Conservation (phyloP, 2,888 invertebrate genomes). For the Lasioglossum zephyrum region DNA sequence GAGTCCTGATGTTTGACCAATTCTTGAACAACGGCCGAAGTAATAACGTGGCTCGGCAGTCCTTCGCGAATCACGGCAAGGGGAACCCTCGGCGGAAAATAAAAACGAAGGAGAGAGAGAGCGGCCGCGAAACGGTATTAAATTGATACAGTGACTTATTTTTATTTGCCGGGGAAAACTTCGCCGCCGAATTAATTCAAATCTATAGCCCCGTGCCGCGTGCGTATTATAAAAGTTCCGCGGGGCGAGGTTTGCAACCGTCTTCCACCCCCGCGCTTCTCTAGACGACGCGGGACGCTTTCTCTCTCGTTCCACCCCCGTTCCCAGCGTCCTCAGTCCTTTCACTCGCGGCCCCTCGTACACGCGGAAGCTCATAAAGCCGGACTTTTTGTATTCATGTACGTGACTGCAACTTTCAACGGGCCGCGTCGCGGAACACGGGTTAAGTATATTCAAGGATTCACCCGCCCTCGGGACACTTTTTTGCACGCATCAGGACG, state of each 20-base stretch:
- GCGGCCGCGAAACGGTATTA: constrained; percentile 69
- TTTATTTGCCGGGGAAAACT: constrained; percentile 76
- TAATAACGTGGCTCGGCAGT: constrained; percentile 64
- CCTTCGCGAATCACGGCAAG: neutral
- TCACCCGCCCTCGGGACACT: constrained; percentile 53
- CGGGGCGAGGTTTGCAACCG: constrained; percentile 41
- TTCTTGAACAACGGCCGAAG: constrained; percentile 69
- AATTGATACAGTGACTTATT: constrained; percentile 76
- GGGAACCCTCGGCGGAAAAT: neutral
- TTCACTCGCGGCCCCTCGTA: constrained; percentile 27
- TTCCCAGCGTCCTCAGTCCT: neutral
- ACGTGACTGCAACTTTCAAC: constrained; percentile 69
- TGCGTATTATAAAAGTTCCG: constrained; percentile 74
- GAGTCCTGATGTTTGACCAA: constrained; percentile 70
- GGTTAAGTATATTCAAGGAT: constrained; percentile 70
- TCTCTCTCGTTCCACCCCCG: constrained; percentile 10
- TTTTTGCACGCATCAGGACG: constrained; percentile 52
- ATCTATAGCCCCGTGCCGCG: constrained; percentile 71
- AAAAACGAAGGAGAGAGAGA: neutral
- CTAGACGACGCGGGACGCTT: neutral
- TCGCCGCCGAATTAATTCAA: constrained; percentile 79
- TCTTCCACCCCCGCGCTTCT: neutral
- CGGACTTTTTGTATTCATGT: constrained; percentile 67
- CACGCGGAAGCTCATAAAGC: constrained; percentile 63
- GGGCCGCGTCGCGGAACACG: constrained; percentile 54